A percentile compares a stretch with the other conserved stretches of the same genome.
phyloP scores from a whole-genome alignment of 1,140 invertebrate species.

The Sycophila sp. region DNA sequence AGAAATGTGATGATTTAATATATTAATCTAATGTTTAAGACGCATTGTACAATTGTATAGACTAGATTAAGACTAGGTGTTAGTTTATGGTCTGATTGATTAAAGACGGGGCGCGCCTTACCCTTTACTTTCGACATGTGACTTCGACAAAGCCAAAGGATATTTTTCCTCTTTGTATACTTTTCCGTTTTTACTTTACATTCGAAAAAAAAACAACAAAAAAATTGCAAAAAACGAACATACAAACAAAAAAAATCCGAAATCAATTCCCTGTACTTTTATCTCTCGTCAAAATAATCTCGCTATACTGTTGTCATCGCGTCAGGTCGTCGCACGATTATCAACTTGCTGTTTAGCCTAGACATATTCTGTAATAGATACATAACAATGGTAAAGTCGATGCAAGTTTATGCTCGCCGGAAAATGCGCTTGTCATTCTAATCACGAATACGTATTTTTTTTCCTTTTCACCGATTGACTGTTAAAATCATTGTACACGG shows the following conservation, averaged over 20 bases:
- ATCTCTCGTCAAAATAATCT: slow-evolving; percentile 20
- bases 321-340: slow-evolving; percentile 17
- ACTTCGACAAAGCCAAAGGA: slow-evolving; percentile 33
- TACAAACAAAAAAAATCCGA: no score
- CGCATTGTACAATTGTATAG: slow-evolving; percentile 65
- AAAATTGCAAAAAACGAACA: no score
- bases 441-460: background rate
- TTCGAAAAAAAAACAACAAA: background rate
- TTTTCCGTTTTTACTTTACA: slow-evolving; percentile 4
- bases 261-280: background rate
- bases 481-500: background rate
- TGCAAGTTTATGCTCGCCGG: slow-evolving; percentile 33
- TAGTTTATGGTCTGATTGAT: slow-evolving; percentile 65
- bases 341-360: slow-evolving; percentile 29
- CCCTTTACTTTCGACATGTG: slow-evolving; percentile 24
- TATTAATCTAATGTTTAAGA: slow-evolving; percentile 50
- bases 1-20: slow-evolving; percentile 52
- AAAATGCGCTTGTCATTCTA: background rate
- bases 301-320: slow-evolving; percentile 23
- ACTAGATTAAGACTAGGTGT: slow-evolving; percentile 56
- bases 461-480: background rate
- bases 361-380: slow-evolving; percentile 28
- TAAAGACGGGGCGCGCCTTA: slow-evolving; percentile 13
- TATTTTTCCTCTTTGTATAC: slow-evolving; percentile 16
- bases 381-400: slow-evolving; percentile 31